phyloP scores from a whole-genome alignment of 2,797 vertebrate species.

The Lophotriccus pileatus region DNA sequence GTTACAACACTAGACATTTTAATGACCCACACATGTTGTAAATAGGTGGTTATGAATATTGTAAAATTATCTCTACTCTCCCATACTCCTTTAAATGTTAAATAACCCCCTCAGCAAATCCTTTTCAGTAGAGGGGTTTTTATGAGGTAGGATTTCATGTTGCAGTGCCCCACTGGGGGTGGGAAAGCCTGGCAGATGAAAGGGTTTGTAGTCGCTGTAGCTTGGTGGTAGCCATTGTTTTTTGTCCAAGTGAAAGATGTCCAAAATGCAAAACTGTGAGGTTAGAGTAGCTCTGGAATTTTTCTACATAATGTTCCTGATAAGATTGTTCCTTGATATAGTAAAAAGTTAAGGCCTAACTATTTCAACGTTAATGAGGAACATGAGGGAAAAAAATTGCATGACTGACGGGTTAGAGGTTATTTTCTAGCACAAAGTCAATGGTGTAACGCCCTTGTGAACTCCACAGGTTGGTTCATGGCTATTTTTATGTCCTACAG shows the following conservation, averaged over 20 bases:
- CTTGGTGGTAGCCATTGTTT: neutral
- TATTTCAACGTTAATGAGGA: neutral
- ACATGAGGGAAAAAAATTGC: neutral
- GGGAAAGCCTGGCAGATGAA: neutral
- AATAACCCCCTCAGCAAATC: neutral
- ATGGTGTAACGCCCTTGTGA: neutral
- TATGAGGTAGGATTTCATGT: neutral
- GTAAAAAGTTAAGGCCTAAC: neutral
- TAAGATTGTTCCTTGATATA: neutral
- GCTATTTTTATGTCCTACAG: neutral
- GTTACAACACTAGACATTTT: conserved; percentile 3
- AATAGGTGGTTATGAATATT: neutral
- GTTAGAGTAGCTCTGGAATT: neutral
- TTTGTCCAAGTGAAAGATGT: neutral
- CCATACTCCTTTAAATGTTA: neutral
- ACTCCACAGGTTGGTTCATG: neutral
- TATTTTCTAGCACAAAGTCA: neutral
- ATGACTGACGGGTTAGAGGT: neutral
- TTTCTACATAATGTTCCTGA: neutral
- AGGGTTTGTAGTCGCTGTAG: neutral
- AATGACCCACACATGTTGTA: neutral
- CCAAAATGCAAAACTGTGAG: neutral
- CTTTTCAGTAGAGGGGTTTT: neutral
- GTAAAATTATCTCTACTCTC: neutral
- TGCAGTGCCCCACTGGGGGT: neutral